Base-by-base conservation (phyloP, 2,888 invertebrate genomes). In the Allygus modestus region DNA sequence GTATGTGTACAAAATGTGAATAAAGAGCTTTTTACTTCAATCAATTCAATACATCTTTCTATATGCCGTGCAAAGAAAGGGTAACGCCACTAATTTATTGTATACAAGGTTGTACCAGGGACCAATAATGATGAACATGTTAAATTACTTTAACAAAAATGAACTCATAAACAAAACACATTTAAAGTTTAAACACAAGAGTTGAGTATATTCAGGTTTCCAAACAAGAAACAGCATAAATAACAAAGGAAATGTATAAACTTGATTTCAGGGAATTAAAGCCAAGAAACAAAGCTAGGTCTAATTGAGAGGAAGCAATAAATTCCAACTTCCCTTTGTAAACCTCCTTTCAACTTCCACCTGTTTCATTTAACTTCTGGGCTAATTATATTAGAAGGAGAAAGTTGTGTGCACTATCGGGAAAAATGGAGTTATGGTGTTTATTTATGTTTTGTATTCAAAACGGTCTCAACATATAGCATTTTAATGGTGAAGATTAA, bases 281-380 rank as follows among this genome's bases (percentile, higher is more conserved):
- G 65, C 65, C 65, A 65, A 65, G 65, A 65, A 65, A 65, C 65
- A 65, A 65, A 65, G 65, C 65, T 65, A 0, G 26, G 31, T 26
- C 65, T 65, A 65, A 65, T 65, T 65, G 65, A 65, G 65, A 65
- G 65, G 65, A 65, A 65, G 65, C 65, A 15, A 65, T 65, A 65
- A 65, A 65, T 65, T 65, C 65, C 31, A 28, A 31, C 65, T 65
- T 65, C 65, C 58, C 65, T 65, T 65, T 65, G 65, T 65, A 65
- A 65, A 65, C 65, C 65, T 65, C 65, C 65, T 65, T 58, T 23
- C 65, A 65, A 17, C 65, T 28, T 65, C 65, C 65, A 65, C 65
- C 65, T 65, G 65, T 65, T 65, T 65, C 65, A 65, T 65, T 65
- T 65, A 65, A 65, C 65, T 65, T 65, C 65, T 28, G 0, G 31